Conservation (phyloP, 2,797 vertebrate species). For the Clarias laeviceps region DNA sequence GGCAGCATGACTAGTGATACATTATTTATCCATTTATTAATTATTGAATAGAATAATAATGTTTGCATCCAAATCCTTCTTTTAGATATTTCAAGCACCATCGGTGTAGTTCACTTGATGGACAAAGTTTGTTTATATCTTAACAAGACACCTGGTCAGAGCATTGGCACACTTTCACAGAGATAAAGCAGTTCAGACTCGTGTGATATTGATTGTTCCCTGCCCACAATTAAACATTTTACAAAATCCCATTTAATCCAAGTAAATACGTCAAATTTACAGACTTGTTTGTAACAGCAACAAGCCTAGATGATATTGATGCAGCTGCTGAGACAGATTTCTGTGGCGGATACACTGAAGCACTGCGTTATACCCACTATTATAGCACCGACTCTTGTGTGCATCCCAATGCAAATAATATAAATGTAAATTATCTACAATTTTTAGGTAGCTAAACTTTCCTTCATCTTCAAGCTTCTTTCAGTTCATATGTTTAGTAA, state of each 20-base stretch:
- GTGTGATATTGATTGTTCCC: neutral
- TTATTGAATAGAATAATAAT: neutral
- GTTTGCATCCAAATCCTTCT: neutral
- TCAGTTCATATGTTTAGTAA: too few species aligned
- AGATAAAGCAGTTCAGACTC: neutral
- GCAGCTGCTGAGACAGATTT: too few species aligned
- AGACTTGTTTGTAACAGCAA: too few species aligned
- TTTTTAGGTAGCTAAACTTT: too few species aligned
- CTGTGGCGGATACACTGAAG: too few species aligned
- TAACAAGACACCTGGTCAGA: slow-evolving; percentile 2
- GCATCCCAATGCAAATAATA: too few species aligned
- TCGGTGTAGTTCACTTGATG: neutral
- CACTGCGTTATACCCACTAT: too few species aligned
- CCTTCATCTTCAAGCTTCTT: too few species aligned
- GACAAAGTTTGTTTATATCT: neutral
- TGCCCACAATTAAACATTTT: neutral
- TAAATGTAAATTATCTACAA: too few species aligned
- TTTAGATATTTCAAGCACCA: neutral
- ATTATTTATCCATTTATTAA: neutral
- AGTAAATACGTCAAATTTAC: too few species aligned
- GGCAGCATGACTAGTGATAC: neutral
- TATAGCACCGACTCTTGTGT: too few species aligned
- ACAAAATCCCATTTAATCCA: slow-evolving; percentile 1
- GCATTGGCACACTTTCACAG: neutral
- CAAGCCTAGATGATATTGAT: too few species aligned